Evolutionary conservation across 2,113 vertebrate species (phyloP).

Genomic region (Dendropsophus ebraccatus): DNA sequence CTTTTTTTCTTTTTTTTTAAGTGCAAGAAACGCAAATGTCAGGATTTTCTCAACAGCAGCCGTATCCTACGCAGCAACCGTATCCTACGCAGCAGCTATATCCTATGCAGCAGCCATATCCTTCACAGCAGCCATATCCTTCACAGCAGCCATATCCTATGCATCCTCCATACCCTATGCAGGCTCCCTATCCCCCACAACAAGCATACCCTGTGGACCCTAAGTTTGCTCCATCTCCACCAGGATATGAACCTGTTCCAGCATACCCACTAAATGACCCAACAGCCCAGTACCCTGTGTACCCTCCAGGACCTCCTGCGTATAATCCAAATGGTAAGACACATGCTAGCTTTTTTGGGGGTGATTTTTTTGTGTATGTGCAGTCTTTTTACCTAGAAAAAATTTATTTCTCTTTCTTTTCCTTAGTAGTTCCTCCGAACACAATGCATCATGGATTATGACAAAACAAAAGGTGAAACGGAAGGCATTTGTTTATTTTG

Average conservation of each 20-base stretch:
- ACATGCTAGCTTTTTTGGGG: background rate
- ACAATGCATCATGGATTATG: constrained; percentile 14
- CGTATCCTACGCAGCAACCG: constrained; percentile 74
- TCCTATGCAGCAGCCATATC: constrained; percentile 1
- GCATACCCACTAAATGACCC: constrained; percentile 63
- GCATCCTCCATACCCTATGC: background rate
- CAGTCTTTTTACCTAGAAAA: background rate
- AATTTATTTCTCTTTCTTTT: background rate
- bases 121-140: background rate
- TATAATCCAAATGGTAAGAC: constrained; percentile 68
- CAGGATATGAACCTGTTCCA: constrained; percentile 62
- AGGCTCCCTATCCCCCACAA: background rate
- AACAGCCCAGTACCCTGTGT: constrained; percentile 66
- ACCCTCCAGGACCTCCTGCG: constrained; percentile 65
- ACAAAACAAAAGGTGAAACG: background rate
- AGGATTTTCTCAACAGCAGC: constrained; percentile 79
- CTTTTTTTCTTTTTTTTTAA: constrained; percentile 57
- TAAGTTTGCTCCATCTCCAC: constrained; percentile 64
- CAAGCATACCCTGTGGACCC: constrained; percentile 69
- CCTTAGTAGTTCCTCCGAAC: background rate
- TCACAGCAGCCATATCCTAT: background rate
- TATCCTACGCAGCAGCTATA: background rate
- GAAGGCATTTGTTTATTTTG: background rate
- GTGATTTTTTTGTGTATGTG: background rate
- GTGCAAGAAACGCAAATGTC: constrained; percentile 86